Percentiles rank a stretch among this genome's conserved stretches.
Evolutionary conservation across 2,113 vertebrate genomes (phyloP).

Genomic region (Australoheros scitulus): DNA sequence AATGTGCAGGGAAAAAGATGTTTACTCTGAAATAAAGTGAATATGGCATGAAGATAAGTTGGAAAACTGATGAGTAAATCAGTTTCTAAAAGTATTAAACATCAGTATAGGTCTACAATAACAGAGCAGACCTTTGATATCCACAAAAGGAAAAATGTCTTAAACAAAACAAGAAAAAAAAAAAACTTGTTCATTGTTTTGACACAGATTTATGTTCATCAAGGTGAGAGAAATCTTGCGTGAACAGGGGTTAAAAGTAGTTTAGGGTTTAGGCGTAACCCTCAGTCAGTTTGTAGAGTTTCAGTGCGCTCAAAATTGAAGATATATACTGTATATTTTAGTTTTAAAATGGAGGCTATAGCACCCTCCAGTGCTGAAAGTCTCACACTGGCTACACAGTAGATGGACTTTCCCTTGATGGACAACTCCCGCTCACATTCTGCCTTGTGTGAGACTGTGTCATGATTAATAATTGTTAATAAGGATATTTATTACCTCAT

Average conservation of each 20-base stretch:
- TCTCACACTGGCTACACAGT: not conserved
- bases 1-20: not conserved
- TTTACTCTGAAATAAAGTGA: not conserved
- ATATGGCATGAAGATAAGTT: not conserved
- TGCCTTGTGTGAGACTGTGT: not conserved
- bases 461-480: not conserved
- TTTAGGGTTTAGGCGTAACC: not conserved
- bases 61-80: not conserved
- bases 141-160: not conserved
- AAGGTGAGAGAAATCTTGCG: not conserved
- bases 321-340: not conserved
- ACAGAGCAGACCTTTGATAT: not conserved
- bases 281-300: not conserved
- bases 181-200: not conserved
- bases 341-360: not conserved
- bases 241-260: not conserved
- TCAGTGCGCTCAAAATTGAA: not conserved
- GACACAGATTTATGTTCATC: not conserved
- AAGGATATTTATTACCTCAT: fast-evolving
- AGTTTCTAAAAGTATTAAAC: not conserved
- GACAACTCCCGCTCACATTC: not conserved
- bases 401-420: not conserved
- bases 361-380: constrained; percentile 1
- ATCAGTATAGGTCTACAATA: not conserved
- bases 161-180: not conserved